These are phyloP conservation scores for Microchirus variegatus DNA, from an alignment of 2,797 vertebrate species.

Conservation along the genomic window DNA sequence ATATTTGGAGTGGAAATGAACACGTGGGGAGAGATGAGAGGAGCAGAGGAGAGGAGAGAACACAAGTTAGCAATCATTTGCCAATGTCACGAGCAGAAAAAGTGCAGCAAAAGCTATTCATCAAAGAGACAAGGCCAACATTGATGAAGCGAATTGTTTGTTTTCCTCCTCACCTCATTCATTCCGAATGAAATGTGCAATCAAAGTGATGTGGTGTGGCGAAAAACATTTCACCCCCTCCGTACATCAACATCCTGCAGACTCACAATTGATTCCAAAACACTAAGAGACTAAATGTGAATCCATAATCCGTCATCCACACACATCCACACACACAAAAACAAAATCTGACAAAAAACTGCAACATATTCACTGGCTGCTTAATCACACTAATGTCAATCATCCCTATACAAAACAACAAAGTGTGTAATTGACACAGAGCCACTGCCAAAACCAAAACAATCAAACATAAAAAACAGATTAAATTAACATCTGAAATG, in stretches of 20 bases:
- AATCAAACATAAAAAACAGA: slow-evolving; percentile 34
- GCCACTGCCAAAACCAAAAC: slow-evolving; percentile 53
- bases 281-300: slow-evolving; percentile 46
- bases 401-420: slow-evolving; percentile 44
- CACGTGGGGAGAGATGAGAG: slow-evolving; percentile 18
- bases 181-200: slow-evolving; percentile 72
- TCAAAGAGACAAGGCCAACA: slow-evolving; percentile 70
- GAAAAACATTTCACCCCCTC: slow-evolving; percentile 49
- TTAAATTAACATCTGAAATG: slow-evolving; percentile 66
- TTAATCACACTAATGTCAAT: slow-evolving; percentile 54
- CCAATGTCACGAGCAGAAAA: slow-evolving; percentile 50
- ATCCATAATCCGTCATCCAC: slow-evolving; percentile 48
- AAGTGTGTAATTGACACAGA: slow-evolving; percentile 57
- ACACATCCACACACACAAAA: background rate
- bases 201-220: slow-evolving; percentile 60
- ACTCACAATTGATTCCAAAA: slow-evolving; percentile 51
- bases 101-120: slow-evolving; percentile 58
- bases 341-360: slow-evolving; percentile 2
- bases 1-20: slow-evolving; percentile 37
- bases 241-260: slow-evolving; percentile 45
- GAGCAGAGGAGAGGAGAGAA: slow-evolving; percentile 48
- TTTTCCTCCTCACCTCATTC: slow-evolving; percentile 67
- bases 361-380: slow-evolving; percentile 27
- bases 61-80: slow-evolving; percentile 64
- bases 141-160: slow-evolving; percentile 72